Evolutionary conservation across 2,113 vertebrate species (phyloP).

Genomic region (Rhinogobius similis): DNA sequence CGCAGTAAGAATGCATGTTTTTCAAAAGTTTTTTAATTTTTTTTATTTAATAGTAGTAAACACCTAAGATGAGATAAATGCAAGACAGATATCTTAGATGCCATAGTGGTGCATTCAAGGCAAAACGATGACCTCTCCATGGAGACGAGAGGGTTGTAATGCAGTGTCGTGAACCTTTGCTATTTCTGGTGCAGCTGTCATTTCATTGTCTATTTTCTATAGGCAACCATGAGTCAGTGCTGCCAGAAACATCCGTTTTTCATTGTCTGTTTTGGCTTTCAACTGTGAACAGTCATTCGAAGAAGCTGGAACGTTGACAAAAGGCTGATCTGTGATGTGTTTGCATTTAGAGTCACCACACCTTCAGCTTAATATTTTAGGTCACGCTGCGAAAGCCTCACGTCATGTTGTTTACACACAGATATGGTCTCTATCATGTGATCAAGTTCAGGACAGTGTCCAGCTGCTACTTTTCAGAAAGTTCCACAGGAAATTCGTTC

Average conservation of each 20-base stretch:
- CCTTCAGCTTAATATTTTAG: constrained; percentile 9
- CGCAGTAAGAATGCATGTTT: too few relatives aligned
- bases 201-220: background rate
- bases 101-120: too few relatives aligned
- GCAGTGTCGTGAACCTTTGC: too few relatives aligned
- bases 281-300: constrained; percentile 20
- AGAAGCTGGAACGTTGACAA: constrained; percentile 41
- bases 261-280: constrained; percentile 6
- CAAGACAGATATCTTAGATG: too few relatives aligned
- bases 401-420: background rate
- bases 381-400: background rate
- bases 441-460: constrained; percentile 14
- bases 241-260: background rate
- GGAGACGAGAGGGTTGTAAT: too few relatives aligned
- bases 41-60: too few relatives aligned
- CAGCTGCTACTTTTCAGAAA: constrained; percentile 36
- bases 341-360: constrained; percentile 45
- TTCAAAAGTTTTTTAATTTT: too few relatives aligned
- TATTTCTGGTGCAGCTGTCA: background rate
- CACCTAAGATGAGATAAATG: too few relatives aligned
- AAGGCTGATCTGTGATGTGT: constrained; percentile 42
- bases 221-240: background rate
- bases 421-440: constrained; percentile 16
- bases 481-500: constrained; percentile 21
- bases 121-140: too few relatives aligned